Percentiles rank a stretch among this genome's conserved stretches.
Evolutionary conservation across 2,113 vertebrate genomes (phyloP).

Genomic region (Eulacestoma nigropectus): DNA sequence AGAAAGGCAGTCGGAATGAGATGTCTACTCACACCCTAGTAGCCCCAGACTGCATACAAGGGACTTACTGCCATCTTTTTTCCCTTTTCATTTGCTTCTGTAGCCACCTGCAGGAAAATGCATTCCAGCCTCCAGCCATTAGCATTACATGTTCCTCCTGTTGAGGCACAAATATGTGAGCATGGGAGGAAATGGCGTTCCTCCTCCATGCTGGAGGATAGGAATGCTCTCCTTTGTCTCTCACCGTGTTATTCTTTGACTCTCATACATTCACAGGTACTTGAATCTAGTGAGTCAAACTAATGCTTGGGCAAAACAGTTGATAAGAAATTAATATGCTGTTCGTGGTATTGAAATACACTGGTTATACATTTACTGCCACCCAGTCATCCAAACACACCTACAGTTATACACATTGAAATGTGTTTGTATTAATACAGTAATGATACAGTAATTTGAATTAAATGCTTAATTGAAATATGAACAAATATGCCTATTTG

Average conservation of each 20-base stretch:
- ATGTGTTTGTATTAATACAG: background rate
- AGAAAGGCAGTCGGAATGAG: background rate
- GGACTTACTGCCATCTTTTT: fast-evolving
- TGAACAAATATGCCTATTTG: background rate
- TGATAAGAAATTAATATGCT: background rate
- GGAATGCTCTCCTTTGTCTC: background rate
- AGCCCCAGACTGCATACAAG: background rate
- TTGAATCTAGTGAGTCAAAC: background rate
- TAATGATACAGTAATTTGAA: background rate
- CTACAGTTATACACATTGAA: background rate
- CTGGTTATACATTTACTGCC: background rate
- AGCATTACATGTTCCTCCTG: background rate
- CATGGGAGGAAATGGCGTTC: background rate
- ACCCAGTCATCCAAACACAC: background rate
- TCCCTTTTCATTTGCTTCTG: background rate
- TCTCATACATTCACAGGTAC: background rate
- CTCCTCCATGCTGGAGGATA: background rate
- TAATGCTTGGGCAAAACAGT: background rate
- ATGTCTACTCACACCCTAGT: background rate
- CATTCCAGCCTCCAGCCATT: fast-evolving
- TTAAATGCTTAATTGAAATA: background rate
- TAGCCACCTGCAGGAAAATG: background rate
- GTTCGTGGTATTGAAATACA: background rate
- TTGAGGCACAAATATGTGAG: fast-evolving
- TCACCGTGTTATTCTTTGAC: background rate